Conservation (phyloP, 2,113 vertebrate genomes). For the Condylura cristata region DNA sequence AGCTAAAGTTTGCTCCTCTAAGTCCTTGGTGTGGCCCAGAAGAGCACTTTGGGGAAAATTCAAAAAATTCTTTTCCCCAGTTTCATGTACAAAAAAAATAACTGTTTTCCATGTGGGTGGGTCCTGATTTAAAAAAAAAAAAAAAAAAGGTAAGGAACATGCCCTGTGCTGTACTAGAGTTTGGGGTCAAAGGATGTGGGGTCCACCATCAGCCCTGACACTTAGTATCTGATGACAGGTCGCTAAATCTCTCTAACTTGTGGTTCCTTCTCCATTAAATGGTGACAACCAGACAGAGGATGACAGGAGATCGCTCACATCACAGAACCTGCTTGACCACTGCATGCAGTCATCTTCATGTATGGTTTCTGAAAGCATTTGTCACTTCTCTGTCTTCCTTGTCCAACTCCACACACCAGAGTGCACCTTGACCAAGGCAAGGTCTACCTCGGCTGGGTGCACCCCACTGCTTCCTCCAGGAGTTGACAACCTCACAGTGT, state of each 20-base stretch:
- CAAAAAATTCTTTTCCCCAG: not conserved
- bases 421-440: no score
- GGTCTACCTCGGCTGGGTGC: no score
- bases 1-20: not conserved
- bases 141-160: not conserved
- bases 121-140: no score
- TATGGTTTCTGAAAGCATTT: not conserved
- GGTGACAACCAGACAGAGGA: not conserved
- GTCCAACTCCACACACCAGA: not conserved
- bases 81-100: not conserved
- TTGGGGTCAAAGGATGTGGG: not conserved
- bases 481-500: not conserved
- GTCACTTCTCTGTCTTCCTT: not conserved
- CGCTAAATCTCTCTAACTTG: not conserved
- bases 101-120: not conserved
- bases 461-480: not conserved
- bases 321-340: not conserved
- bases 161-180: not conserved
- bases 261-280: not conserved
- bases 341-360: not conserved
- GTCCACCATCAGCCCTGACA: not conserved
- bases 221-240: not conserved
- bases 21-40: not conserved
- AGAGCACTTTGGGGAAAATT: not conserved
- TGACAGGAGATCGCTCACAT: no score